These are phyloP conservation scores for Drosophila pectinifera DNA, from an alignment of 1,140 invertebrate species.

Conservation along the genomic window DNA sequence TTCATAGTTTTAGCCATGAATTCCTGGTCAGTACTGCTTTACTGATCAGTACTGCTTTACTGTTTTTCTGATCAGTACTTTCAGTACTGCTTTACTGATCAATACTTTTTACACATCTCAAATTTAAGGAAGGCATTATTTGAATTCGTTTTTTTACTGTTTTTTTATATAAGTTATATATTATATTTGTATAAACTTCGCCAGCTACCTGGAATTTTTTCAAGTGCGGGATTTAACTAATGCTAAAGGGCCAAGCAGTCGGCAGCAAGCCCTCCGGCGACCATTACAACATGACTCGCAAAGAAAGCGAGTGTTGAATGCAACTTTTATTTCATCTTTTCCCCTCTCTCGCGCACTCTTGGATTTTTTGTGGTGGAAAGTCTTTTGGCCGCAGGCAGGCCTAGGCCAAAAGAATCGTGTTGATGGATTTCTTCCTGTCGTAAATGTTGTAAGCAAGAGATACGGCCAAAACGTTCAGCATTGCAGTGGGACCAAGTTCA, in stretches of 20 bases:
- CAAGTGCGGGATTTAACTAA: conserved; percentile 29
- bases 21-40: too few species aligned
- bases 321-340: conserved; percentile 71
- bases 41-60: too few species aligned
- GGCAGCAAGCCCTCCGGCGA: conserved; percentile 42
- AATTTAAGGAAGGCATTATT: too few species aligned
- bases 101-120: too few species aligned
- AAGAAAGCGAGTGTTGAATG: conserved; percentile 82
- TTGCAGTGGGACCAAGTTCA: conserved; percentile 32
- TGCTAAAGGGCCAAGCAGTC: conserved; percentile 23
- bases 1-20: too few species aligned
- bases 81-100: too few species aligned
- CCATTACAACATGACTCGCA: conserved; percentile 74
- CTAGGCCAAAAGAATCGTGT: conserved; percentile 65
- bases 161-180: too few species aligned
- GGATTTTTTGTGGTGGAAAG: conserved; percentile 41
- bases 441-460: conserved; percentile 63
- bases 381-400: conserved; percentile 46
- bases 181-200: not conserved
- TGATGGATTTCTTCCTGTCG: conserved; percentile 82
- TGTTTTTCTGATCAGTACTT: too few species aligned
- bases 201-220: not conserved
- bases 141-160: too few species aligned
- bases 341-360: conserved; percentile 6
- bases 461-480: conserved; percentile 53